A percentile compares a stretch with the other conserved stretches of the same genome.
phyloP scores from a whole-genome alignment of 2,888 invertebrate genomes.

The Calliopum simillimum region DNA sequence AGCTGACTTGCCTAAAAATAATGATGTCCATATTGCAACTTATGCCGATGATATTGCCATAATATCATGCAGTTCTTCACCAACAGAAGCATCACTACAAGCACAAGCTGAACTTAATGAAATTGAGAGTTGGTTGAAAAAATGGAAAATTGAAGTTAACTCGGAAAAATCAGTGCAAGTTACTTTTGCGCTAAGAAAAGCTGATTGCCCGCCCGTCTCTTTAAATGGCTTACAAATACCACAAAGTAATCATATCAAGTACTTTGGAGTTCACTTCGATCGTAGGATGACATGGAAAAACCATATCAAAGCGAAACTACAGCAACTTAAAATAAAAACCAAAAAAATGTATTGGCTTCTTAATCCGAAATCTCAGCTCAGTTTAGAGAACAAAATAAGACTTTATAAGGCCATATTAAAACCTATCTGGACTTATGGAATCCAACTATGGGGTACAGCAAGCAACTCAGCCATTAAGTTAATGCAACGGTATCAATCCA shows the following conservation, averaged over 20 bases:
- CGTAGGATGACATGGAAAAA: conserved; percentile 8
- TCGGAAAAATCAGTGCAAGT: no score
- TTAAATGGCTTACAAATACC: conserved; percentile 8
- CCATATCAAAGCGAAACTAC: conserved; percentile 4
- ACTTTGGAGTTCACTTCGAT: conserved; percentile 15
- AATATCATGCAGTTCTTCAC: no score
- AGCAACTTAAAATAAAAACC: conserved; percentile 12
- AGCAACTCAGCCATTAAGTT: conserved; percentile 27
- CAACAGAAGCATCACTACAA: no score
- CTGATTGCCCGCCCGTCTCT: neutral
- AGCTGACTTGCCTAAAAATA: no score
- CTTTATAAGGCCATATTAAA: conserved; percentile 21
- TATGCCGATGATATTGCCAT: no score
- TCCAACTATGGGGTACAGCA: conserved; percentile 28
- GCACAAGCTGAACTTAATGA: no score
- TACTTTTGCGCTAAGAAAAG: no score
- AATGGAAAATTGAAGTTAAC: no score
- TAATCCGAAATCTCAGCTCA: neutral
- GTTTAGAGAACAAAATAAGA: conserved; percentile 9
- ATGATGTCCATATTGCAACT: no score
- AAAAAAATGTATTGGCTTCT: conserved; percentile 20
- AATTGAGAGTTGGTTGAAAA: no score
- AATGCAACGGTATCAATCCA: conserved; percentile 32
- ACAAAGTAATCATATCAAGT: conserved; percentile 10
- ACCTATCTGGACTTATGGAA: conserved; percentile 9